Conservation (phyloP, 2,113 vertebrate genomes). For the Pseudorhombus dupliciocellatus region DNA sequence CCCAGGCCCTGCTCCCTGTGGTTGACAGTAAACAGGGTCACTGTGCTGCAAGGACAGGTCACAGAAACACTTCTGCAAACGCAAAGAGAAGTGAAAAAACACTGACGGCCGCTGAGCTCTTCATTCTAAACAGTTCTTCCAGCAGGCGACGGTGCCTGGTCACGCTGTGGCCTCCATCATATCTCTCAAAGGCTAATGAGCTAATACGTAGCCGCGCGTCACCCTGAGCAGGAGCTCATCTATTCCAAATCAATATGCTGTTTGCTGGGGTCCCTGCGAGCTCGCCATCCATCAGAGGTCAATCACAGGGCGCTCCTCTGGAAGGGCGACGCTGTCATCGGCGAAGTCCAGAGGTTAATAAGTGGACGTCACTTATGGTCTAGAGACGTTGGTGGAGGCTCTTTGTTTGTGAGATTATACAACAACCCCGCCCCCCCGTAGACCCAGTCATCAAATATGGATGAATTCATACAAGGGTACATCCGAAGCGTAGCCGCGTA, state of each 20-base stretch:
- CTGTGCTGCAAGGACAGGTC: neutral
- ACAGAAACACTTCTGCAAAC: neutral
- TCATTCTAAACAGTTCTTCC: too few species aligned
- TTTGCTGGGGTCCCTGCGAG: conserved; percentile 5
- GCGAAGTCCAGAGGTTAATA: neutral
- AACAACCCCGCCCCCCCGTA: neutral
- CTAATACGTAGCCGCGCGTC: neutral
- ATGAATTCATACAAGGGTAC: conserved; percentile 33
- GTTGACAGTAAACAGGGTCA: conserved; percentile 45
- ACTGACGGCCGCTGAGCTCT: too few species aligned
- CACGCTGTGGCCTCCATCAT: neutral
- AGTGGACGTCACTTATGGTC: neutral
- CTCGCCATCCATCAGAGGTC: conserved; percentile 2
- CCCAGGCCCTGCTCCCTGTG: neutral
- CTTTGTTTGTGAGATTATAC: neutral
- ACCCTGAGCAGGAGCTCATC: neutral
- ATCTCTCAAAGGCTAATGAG: conserved; percentile 15
- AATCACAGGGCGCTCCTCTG: neutral
- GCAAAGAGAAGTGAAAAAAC: neutral
- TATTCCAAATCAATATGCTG: conserved; percentile 30
- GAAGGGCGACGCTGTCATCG: neutral
- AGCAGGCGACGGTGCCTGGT: too few species aligned
- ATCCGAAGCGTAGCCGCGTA: neutral
- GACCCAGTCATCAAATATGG: conserved; percentile 39
- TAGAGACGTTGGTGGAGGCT: too few species aligned